Evolutionary conservation across 2,113 vertebrate genomes (phyloP).

Genomic region (Bubo blakistoni): DNA sequence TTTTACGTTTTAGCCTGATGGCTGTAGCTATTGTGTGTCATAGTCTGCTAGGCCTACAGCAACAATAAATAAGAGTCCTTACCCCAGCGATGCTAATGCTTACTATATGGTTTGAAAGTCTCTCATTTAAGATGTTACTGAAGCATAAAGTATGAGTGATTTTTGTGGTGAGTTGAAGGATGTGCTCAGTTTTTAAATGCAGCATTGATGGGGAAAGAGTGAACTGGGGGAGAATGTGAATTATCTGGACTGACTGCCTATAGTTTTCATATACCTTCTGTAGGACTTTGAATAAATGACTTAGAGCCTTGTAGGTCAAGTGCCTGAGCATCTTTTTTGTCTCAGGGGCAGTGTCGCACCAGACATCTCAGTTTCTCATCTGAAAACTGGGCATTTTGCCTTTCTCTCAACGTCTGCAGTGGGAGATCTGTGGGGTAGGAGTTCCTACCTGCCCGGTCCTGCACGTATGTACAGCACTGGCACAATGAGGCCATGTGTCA

Average conservation of each 20-base stretch:
- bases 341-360: neutral
- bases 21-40: neutral
- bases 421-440: neutral
- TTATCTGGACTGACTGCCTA: neutral
- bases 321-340: neutral
- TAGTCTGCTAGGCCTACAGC: neutral
- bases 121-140: neutral
- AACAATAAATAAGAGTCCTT: neutral
- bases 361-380: neutral
- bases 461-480: accelerated
- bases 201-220: neutral
- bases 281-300: neutral
- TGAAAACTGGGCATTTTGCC: neutral
- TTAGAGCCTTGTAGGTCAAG: neutral
- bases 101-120: neutral
- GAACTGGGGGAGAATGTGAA: neutral
- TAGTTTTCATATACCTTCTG: neutral
- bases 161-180: neutral
- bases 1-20: neutral
- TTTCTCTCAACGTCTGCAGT: neutral
- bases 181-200: neutral
- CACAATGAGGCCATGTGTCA: neutral
- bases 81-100: neutral
- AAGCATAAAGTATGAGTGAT: neutral
- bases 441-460: neutral